Base-by-base conservation (phyloP, 2,113 vertebrate genomes). In the Rana temporaria region DNA sequence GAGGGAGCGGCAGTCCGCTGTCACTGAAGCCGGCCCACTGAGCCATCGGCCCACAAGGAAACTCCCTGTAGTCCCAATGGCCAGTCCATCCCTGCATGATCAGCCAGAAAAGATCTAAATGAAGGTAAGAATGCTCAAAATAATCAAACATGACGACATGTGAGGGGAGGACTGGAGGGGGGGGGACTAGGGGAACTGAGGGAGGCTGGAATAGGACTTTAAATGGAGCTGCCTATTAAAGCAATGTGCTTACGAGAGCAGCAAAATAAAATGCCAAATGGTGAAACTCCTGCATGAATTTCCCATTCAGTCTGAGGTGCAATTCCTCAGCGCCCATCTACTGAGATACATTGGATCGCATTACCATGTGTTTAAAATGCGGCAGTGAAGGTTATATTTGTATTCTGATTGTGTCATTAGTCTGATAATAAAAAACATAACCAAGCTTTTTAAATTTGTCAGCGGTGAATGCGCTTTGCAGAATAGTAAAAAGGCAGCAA, bases 401-500 rank as follows among this genome's bases (percentile, higher is more conserved):
- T 62, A 81, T 71, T 63, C 79, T 71, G 22, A 63, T 81, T 63
- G 57, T 81, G 69, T 73, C 59, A 73, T 73, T 73, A 73, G 68
- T 64, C 38, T 70, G 59, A 81, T 73, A 64, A 81, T 81, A 81
- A 72, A 81, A 73, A 59, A 32, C 66, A 71, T 81, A 62, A 63
- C 56, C 32, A 81, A 30, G 67, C 30, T 48, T 71, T 32, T 38
- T 48, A 79, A 57, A 59, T 79, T 34, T 59, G 53, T 69, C 53
- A 67, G 63, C n/a, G n/a, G 6, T 1, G 30, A 18, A 42, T 32
- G 77, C 15, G 53, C 77, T 24, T 32, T 59, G 64, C 64, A 57
- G 77, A 67, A 67, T 79, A 70, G 19, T 62, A 80, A 42, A 22
- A 60, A 64, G 55, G 19, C 67, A 53, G 56, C 55, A 26, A 70